phyloP scores from a whole-genome alignment of 2,113 vertebrate genomes.

The Passer domesticus region DNA sequence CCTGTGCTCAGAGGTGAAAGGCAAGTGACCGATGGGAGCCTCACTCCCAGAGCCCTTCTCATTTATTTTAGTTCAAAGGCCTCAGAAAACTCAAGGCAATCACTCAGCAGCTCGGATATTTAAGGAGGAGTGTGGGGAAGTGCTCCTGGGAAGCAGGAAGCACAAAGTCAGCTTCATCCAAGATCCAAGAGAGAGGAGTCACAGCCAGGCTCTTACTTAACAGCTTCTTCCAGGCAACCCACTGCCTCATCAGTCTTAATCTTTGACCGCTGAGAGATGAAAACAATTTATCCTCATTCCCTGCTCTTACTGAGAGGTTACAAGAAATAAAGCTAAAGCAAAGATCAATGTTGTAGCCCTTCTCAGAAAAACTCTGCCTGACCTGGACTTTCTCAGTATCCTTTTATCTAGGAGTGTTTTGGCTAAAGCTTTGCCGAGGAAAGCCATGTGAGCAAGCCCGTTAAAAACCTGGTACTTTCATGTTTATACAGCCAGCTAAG shows the following conservation, averaged over 20 bases:
- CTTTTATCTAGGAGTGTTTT: constrained; percentile 56
- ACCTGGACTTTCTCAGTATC: constrained; percentile 49
- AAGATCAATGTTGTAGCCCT: neutral
- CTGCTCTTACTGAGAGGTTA: constrained; percentile 33
- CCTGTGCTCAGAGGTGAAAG: neutral
- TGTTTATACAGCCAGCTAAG: constrained; percentile 41
- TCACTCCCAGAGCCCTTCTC: neutral
- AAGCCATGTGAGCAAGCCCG: constrained; percentile 30
- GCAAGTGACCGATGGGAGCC: neutral
- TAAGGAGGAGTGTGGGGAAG: neutral
- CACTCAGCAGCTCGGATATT: constrained; percentile 17
- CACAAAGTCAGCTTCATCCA: neutral
- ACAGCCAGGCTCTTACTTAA: neutral
- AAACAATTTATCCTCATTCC: constrained; percentile 41
- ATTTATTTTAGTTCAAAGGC: constrained; percentile 35
- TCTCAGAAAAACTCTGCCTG: neutral
- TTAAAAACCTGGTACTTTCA: constrained; percentile 58
- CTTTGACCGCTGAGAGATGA: constrained; percentile 29
- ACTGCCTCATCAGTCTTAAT: constrained; percentile 23
- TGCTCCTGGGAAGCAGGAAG: neutral
- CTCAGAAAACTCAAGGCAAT: constrained; percentile 27
- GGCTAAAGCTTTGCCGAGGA: constrained; percentile 45
- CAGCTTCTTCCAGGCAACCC: constrained; percentile 31
- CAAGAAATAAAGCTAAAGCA: constrained; percentile 47
- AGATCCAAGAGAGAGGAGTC: neutral